phyloP scores from a whole-genome alignment of 1,140 invertebrate species.

The Scaptomyza montana region DNA sequence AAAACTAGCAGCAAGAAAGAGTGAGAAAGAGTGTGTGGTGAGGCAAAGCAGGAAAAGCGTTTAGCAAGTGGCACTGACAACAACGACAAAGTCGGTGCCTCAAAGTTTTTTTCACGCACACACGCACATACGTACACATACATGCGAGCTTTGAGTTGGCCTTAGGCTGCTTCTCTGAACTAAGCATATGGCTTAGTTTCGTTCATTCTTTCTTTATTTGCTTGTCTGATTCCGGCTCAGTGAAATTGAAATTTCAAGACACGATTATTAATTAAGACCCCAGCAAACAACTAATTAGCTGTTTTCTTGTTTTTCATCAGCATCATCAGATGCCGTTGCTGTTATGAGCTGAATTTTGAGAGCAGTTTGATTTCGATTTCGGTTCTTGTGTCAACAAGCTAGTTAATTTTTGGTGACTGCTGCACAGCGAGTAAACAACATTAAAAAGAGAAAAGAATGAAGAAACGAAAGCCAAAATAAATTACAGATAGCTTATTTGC shows the following conservation, averaged over 20 bases:
- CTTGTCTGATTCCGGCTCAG: too few relatives aligned
- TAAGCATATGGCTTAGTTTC: neutral
- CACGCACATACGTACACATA: conserved; percentile 16
- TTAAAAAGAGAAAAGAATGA: neutral
- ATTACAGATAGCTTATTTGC: too few relatives aligned
- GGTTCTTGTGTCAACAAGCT: neutral
- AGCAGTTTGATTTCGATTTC: neutral
- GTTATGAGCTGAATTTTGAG: neutral
- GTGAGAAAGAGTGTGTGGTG: conserved; percentile 34
- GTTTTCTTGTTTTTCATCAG: neutral
- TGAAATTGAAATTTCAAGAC: conserved; percentile 2
- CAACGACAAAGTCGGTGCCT: conserved; percentile 26
- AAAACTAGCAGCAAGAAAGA: conserved; percentile 13
- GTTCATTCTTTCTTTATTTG: neutral
- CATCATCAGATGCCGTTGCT: too few relatives aligned
- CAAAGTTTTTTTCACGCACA: conserved; percentile 26
- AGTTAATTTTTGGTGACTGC: neutral
- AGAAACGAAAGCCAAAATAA: too few relatives aligned
- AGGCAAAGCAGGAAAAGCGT: conserved; percentile 51
- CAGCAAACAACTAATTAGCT: neutral
- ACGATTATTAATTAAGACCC: conserved; percentile 10
- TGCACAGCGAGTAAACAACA: neutral
- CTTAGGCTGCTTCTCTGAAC: conserved; percentile 2
- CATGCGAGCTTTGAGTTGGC: conserved; percentile 17
- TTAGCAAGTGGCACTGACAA: conserved; percentile 56